phyloP scores from a whole-genome alignment of 2,113 vertebrate genomes.

The Bombycilla garrulus region DNA sequence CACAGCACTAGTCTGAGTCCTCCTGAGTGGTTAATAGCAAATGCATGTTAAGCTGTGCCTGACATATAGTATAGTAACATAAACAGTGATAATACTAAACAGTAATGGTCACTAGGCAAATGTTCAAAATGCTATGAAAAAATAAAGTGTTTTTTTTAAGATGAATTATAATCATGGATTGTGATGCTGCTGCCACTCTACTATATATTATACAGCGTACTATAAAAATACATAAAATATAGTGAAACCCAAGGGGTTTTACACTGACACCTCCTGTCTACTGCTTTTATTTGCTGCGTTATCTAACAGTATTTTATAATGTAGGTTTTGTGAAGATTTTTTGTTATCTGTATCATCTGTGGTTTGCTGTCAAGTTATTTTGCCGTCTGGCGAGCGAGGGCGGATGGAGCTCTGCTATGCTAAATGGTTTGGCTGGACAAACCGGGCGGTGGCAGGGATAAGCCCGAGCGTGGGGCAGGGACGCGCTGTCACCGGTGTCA shows the following conservation, averaged over 20 bases:
- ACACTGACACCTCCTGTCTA: background rate
- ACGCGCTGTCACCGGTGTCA: background rate
- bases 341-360: too few species aligned
- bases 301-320: background rate
- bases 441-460: background rate
- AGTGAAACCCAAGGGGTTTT: background rate
- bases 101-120: background rate
- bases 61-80: background rate
- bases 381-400: background rate
- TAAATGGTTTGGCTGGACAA: fast-evolving
- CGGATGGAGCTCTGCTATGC: background rate
- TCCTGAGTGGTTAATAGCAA: background rate
- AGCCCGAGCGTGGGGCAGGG: background rate
- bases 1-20: background rate
- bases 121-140: background rate
- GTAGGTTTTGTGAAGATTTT: background rate
- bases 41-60: background rate
- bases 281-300: background rate
- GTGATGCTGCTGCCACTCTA: background rate
- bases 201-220: background rate
- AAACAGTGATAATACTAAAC: background rate
- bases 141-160: background rate
- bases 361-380: background rate
- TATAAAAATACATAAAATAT: background rate
- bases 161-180: background rate